These are phyloP conservation scores for Pseudobourletiella spinata DNA, from an alignment of 1,140 invertebrate species.

Conservation along the genomic window DNA sequence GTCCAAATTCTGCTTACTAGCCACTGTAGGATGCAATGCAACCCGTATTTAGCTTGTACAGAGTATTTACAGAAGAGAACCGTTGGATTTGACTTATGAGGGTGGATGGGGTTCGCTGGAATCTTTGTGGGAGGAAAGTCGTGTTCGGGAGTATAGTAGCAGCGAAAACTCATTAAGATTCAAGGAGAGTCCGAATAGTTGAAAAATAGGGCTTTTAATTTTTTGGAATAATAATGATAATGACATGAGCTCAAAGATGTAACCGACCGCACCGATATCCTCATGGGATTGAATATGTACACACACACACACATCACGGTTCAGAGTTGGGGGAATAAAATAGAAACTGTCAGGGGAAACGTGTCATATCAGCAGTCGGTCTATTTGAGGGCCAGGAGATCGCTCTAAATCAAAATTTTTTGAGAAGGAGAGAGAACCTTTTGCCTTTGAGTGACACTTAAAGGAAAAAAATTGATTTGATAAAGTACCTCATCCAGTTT, in stretches of 20 bases:
- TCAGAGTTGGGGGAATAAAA: slow-evolving; percentile 4
- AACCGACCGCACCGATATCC: too few species aligned
- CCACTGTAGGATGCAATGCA: too few species aligned
- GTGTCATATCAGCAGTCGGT: slow-evolving; percentile 24
- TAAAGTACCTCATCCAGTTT: slow-evolving; percentile 3
- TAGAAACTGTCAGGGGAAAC: slow-evolving; percentile 16
- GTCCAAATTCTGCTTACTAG: too few species aligned
- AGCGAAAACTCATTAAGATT: background rate
- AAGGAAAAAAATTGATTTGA: slow-evolving; percentile 20
- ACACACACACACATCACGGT: background rate
- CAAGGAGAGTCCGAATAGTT: background rate
- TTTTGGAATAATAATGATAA: background rate
- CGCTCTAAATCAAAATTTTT: slow-evolving; percentile 17
- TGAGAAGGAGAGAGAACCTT: background rate
- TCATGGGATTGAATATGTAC: background rate
- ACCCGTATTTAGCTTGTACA: too few species aligned
- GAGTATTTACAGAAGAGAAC: too few species aligned
- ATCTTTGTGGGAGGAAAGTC: too few species aligned
- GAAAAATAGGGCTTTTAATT: background rate
- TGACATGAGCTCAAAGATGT: too few species aligned
- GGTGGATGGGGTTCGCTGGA: too few species aligned
- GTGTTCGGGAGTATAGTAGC: too few species aligned
- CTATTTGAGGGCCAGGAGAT: slow-evolving; percentile 14
- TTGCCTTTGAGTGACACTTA: slow-evolving; percentile 17
- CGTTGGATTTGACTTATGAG: too few species aligned